A percentile compares a stretch with the other conserved stretches of the same genome.
phyloP scores from a whole-genome alignment of 1,140 invertebrate species.

The Cydia amplana region DNA sequence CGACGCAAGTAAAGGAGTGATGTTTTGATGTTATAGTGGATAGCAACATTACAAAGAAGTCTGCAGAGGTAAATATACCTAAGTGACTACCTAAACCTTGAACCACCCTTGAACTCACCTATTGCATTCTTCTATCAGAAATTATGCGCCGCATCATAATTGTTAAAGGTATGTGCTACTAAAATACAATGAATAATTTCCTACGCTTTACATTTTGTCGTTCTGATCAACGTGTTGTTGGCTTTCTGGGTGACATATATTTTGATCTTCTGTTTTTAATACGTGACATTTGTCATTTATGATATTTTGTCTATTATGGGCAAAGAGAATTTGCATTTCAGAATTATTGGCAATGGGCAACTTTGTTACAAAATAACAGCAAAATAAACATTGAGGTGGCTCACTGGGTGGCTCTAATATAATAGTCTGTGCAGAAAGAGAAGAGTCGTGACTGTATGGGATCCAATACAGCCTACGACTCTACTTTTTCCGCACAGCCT shows the following conservation, averaged over 20 bases:
- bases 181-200: background rate
- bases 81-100: no score
- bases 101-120: background rate
- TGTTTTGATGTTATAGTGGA: background rate
- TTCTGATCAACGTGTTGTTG: background rate
- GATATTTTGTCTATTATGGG: background rate
- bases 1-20: background rate
- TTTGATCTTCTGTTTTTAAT: slow-evolving; percentile 28
- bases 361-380: no score
- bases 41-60: background rate
- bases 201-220: background rate
- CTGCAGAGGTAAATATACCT: background rate
- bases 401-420: no score
- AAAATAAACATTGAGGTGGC: no score
- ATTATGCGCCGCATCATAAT: background rate
- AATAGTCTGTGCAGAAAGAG: no score
- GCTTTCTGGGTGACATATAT: slow-evolving; percentile 4
- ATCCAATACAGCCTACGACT: no score
- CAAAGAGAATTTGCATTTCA: background rate
- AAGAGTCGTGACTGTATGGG: no score
- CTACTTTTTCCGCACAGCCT: no score
- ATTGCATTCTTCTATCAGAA: slow-evolving; percentile 1
- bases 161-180: background rate
- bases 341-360: background rate
- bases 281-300: slow-evolving; percentile 27